These are phyloP conservation scores for Enoplosus armatus DNA, from an alignment of 2,797 vertebrate species.

Conservation along the genomic window DNA sequence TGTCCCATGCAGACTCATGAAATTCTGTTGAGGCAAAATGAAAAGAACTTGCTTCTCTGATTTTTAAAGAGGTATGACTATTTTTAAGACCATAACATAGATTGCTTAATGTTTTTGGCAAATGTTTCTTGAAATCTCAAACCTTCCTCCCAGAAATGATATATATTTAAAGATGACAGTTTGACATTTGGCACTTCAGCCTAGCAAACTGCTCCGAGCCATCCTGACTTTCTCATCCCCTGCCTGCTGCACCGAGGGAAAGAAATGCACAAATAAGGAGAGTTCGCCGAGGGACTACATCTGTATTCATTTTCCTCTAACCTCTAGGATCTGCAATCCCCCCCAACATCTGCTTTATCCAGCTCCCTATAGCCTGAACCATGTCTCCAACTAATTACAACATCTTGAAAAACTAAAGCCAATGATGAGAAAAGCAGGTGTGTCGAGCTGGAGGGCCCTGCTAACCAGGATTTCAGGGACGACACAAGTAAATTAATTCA, in stretches of 20 bases:
- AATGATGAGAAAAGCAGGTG: slow-evolving; percentile 70
- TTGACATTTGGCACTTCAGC: slow-evolving; percentile 22
- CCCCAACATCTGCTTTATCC: slow-evolving; percentile 65
- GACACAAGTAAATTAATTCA: slow-evolving; percentile 55
- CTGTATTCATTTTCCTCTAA: slow-evolving; percentile 51
- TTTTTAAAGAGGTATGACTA: neutral
- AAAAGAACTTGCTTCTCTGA: slow-evolving; percentile 17
- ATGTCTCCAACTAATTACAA: slow-evolving; percentile 70
- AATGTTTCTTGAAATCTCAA: slow-evolving; percentile 8
- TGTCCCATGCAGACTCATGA: slow-evolving; percentile 20
- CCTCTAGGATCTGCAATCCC: slow-evolving; percentile 38
- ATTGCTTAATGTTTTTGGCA: neutral
- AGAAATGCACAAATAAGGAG: slow-evolving; percentile 25
- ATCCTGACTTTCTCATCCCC: slow-evolving; percentile 25
- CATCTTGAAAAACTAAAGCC: slow-evolving; percentile 64
- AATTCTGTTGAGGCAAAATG: slow-evolving; percentile 6
- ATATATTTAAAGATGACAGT: slow-evolving; percentile 32
- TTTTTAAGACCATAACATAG: slow-evolving; percentile 15
- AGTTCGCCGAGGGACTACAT: slow-evolving; percentile 42
- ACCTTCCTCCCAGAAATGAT: neutral
- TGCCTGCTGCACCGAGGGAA: slow-evolving; percentile 22
- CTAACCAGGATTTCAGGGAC: slow-evolving; percentile 54
- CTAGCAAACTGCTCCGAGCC: slow-evolving; percentile 5
- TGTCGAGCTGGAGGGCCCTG: slow-evolving; percentile 40
- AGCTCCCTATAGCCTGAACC: slow-evolving; percentile 34